phyloP scores from a whole-genome alignment of 2,797 vertebrate species.

The Cetoscarus ocellatus region DNA sequence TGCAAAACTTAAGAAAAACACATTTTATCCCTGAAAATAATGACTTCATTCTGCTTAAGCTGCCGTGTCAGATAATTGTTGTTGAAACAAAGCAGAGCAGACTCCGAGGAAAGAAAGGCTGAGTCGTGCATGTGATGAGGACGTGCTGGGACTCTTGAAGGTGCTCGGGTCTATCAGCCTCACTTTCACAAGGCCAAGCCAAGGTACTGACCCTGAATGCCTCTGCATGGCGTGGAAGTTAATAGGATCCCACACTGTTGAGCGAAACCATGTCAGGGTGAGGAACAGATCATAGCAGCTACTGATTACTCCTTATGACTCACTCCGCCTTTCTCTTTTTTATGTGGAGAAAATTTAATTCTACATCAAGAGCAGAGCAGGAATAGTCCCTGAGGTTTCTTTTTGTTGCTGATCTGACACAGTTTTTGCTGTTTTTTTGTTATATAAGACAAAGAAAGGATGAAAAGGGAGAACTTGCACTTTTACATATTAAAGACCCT shows the following conservation, averaged over 20 bases:
- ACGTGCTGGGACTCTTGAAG: background rate
- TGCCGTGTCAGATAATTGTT: background rate
- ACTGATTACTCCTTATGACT: conserved; percentile 62
- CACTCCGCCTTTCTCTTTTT: conserved; percentile 35
- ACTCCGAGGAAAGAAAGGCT: conserved; percentile 2
- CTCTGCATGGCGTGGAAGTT: conserved; percentile 31
- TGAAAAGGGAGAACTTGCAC: background rate
- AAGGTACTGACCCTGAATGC: conserved; percentile 60
- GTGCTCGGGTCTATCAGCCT: conserved; percentile 28
- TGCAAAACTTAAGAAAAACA: background rate
- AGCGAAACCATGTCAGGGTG: conserved; percentile 28
- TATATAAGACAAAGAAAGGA: background rate
- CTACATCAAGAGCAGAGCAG: conserved; percentile 51
- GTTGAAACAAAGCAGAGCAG: conserved; percentile 5
- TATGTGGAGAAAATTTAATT: conserved; percentile 42
- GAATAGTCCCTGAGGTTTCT: conserved; percentile 24
- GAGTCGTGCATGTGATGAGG: background rate
- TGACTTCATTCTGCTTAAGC: background rate
- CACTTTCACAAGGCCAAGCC: conserved; percentile 31
- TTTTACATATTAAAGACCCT: background rate
- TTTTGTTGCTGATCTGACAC: conserved; percentile 25
- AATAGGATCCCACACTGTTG: conserved; percentile 37
- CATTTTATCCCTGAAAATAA: conserved; percentile 6
- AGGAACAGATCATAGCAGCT: conserved; percentile 50
- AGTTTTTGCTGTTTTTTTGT: background rate